A percentile compares a stretch with the other conserved stretches of the same genome.
These are phyloP conservation scores for Sparidentex hasta DNA, from an alignment of 2,797 vertebrate species.

Conservation along the genomic window DNA sequence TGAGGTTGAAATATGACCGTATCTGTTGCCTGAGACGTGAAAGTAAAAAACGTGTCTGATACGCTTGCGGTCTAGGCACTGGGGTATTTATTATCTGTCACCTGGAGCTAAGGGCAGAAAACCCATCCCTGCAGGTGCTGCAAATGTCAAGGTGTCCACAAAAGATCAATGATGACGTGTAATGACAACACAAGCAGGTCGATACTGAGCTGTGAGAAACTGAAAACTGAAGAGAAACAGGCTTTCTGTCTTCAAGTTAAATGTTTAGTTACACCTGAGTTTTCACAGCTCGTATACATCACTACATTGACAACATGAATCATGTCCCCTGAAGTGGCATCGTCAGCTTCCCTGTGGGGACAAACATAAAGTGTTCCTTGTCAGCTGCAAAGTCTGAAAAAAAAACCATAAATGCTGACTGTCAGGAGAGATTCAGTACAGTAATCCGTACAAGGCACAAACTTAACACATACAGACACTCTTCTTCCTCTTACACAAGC, in stretches of 20 bases:
- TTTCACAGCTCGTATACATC: slow-evolving; percentile 31
- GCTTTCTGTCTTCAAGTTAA: slow-evolving; percentile 18
- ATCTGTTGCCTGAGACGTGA: no score
- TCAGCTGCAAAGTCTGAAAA: slow-evolving; percentile 10
- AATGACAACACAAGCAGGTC: slow-evolving; percentile 44
- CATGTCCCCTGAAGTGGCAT: slow-evolving; percentile 26
- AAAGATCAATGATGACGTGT: slow-evolving; percentile 48
- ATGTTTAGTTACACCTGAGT: slow-evolving; percentile 33
- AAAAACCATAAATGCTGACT: slow-evolving; percentile 1
- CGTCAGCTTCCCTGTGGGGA: slow-evolving; percentile 22
- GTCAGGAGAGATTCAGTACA: slow-evolving; percentile 3
- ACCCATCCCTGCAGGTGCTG: slow-evolving; percentile 39
- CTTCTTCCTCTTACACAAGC: slow-evolving; percentile 20
- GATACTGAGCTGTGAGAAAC: slow-evolving; percentile 37
- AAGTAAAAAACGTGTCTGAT: background rate
- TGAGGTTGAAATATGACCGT: background rate
- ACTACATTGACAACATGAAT: slow-evolving; percentile 34
- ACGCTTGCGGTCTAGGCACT: background rate
- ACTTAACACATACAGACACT: background rate
- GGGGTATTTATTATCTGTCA: slow-evolving; percentile 39
- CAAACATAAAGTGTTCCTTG: slow-evolving; percentile 9
- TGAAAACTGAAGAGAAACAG: slow-evolving; percentile 21
- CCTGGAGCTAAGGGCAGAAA: slow-evolving; percentile 30
- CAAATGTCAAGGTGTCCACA: slow-evolving; percentile 48
- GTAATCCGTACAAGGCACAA: background rate